A percentile compares a stretch with the other conserved stretches of the same genome.
Conservation (phyloP, 2,888 invertebrate species). For the Heliothis peltigera region DNA sequence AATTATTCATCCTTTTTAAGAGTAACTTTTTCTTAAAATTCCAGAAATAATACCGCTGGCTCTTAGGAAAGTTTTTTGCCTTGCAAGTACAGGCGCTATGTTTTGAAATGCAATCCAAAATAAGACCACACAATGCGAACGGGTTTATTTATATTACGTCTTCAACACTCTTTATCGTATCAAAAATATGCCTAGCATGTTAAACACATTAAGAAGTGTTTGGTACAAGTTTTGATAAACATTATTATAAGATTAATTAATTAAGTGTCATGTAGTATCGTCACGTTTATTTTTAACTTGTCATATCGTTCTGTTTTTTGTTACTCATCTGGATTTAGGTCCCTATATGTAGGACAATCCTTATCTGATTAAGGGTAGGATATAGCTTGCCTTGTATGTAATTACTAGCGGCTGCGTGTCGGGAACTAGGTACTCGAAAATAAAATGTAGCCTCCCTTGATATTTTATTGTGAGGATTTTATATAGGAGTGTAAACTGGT, state of each 20-base stretch:
- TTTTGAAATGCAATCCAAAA: slow-evolving; percentile 36
- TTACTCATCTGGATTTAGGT: not conserved
- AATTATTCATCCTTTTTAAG: not conserved
- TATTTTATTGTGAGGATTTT: no score
- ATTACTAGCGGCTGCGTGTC: no score
- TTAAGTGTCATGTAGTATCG: slow-evolving; percentile 13
- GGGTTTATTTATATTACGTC: slow-evolving; percentile 28
- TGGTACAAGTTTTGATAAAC: slow-evolving; percentile 28
- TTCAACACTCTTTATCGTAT: slow-evolving; percentile 28
- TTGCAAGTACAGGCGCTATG: slow-evolving; percentile 10
- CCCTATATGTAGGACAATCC: slow-evolving; percentile 10
- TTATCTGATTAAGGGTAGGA: not conserved
- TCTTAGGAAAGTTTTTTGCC: slow-evolving; percentile 3
- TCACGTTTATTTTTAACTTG: slow-evolving; percentile 45
- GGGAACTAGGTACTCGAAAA: no score
- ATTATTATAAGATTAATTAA: slow-evolving; percentile 34
- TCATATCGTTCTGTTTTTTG: slow-evolving; percentile 1
- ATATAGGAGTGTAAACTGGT: no score
- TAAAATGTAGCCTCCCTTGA: no score
- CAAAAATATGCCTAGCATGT: slow-evolving; percentile 21
- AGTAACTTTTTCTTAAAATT: not conserved
- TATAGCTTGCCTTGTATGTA: no score
- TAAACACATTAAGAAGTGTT: slow-evolving; percentile 23
- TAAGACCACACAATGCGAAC: slow-evolving; percentile 42
- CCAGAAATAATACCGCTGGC: not conserved